Percentiles rank a stretch among this genome's conserved stretches.
These are phyloP conservation scores for Pyrocoelia pectoralis DNA, from an alignment of 2,888 invertebrate genomes.

Conservation along the genomic window DNA sequence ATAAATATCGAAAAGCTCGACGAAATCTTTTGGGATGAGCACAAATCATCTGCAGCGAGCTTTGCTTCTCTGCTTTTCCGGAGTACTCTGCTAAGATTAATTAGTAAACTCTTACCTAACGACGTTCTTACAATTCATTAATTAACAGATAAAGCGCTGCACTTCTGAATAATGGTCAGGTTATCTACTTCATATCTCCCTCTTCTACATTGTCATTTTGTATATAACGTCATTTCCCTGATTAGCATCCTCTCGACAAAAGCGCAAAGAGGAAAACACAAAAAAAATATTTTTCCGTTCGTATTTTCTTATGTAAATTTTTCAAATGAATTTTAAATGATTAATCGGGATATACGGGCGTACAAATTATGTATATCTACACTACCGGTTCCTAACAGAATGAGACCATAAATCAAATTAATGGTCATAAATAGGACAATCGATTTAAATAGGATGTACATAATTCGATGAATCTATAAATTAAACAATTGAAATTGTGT, in stretches of 20 bases:
- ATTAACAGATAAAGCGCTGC: constrained; percentile 46
- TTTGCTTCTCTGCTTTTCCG: constrained; percentile 21
- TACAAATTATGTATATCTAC: background rate
- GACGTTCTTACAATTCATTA: constrained; percentile 46
- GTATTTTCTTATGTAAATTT: constrained; percentile 12
- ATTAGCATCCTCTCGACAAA: constrained; percentile 7
- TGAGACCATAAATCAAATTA: constrained; percentile 1
- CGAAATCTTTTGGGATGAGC: constrained; percentile 29
- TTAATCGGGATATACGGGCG: background rate
- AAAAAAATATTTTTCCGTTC: background rate
- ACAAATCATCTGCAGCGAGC: constrained; percentile 35
- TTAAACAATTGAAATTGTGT: constrained; percentile 22
- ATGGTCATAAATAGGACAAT: background rate
- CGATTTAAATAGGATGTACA: background rate
- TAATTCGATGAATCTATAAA: constrained; percentile 12
- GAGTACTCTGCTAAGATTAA: constrained; percentile 42
- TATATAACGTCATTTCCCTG: constrained; percentile 13
- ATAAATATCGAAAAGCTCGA: constrained; percentile 22
- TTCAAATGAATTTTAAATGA: constrained; percentile 1
- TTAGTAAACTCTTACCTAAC: constrained; percentile 48
- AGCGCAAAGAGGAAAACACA: background rate
- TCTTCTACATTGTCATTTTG: constrained; percentile 24
- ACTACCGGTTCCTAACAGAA: no score
- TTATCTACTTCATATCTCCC: constrained; percentile 32
- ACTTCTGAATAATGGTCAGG: constrained; percentile 38